Base-by-base conservation (phyloP, 2,113 vertebrate genomes). In the Atrichornis clamosus region DNA sequence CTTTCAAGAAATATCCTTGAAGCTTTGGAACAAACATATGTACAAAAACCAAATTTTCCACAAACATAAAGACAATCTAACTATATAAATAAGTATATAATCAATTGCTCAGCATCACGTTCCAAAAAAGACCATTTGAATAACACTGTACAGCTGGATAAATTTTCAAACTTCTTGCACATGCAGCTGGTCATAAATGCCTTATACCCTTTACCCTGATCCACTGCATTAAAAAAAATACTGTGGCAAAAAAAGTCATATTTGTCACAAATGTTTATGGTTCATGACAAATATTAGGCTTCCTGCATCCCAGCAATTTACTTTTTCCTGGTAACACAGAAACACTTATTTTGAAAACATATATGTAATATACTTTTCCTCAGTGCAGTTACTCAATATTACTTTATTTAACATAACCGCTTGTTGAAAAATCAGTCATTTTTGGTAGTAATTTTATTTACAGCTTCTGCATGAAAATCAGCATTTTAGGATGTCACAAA, bases 381-480 rank as follows among this genome's bases (percentile, higher is more conserved):
- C 16, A 22, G 11, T 0, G 0, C 9, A 53, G 55, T 64, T 21
- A 64, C 6, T 67, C 42, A 32, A 52, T 37, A 70, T 0, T 1
- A 68, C 21, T 33, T 58, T 4, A 27, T 33, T 49, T 69, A 85
- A 35, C 18, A 3, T 41, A 60, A 70, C 27, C 39, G 9, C 13
- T 16, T 33, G n/a, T 13, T 65, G 23, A 76, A 89, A 85, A 70
- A 70, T 26, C 30, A 55, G 19, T 26, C 5, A 41, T n/a, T 82
- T 68, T 76, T 24, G 5, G 10, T 21, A 35, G 20, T 19, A 44
- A 49, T 67, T 70, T 75, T 60, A 64, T 47, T 59, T 46, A n/a
- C 32, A 39, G 18, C 17, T 75, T 60, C 52, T 60, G 37, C 41
- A 64, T 15, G n/a, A 82, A 92, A 79, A 60, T 2, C 21, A 65